Base-by-base conservation (phyloP, 2,797 vertebrate genomes). In the Tamandua tetradactyla region DNA sequence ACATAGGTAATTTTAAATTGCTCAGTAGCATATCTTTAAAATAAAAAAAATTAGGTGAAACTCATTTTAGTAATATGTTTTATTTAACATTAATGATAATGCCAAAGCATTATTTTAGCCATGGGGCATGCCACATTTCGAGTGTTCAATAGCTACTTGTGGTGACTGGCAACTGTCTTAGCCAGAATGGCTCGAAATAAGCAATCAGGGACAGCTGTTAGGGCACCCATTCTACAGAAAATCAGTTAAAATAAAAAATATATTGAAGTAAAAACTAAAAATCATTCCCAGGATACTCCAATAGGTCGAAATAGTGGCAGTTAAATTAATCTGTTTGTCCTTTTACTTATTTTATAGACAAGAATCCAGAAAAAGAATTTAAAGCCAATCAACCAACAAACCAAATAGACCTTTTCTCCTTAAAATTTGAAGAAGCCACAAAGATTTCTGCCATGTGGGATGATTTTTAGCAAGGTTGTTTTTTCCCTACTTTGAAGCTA, bases 401-500 rank as follows among this genome's bases (percentile, higher is more conserved):
- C 3, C 83, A 93, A 93, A 84, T 9, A 86, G 15, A n/a, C 12
- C 25, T 68, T 74, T 68, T 91, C 14, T 49, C 57, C 17, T 91
- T 94, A 89, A 91, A 89, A 84, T 52, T 25, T 11, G 25, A 87
- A 76, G 27, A 68, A 87, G 57, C 25, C 72, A 57, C 23, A 76
- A 89, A 81, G 42, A 78, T 44, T 49, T 78, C 52, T 52, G 18
- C 44, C 37, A 49, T 6, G 15, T 72, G 74, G 57, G 22, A 55
- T 49, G 42, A 87, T 69, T 87, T 55, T 92, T 80, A 88, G 40
- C 61, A 68, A 59, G 55, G 47, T 30, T 87, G 74, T 85, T 95
- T 79, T 91, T 83, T 83, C 87, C 27, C 30, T 71, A 20, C 87
- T 84, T 94, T 68, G 85, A 89, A 94, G 66, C 68, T 81, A 91